A percentile compares a stretch with the other conserved stretches of the same genome.
Evolutionary conservation across 2,113 vertebrate genomes (phyloP).

Genomic region (Zosterops borbonicus): DNA sequence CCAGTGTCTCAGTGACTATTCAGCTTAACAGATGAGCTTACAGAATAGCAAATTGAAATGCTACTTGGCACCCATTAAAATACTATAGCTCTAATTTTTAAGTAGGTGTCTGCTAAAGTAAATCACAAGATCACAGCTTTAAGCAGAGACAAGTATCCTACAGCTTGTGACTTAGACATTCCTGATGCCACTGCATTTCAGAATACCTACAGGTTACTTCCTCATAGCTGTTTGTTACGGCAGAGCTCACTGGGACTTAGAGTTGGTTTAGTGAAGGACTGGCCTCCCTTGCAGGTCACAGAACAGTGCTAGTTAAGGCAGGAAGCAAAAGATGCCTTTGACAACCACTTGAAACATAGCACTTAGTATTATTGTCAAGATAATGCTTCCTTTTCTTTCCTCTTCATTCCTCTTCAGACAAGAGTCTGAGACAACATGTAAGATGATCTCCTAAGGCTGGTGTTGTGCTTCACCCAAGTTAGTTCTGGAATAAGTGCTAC

Average conservation of each 20-base stretch:
- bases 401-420: not conserved
- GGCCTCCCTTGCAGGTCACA: not conserved
- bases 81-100: not conserved
- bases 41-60: not conserved
- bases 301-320: not conserved
- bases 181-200: not conserved
- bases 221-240: not conserved
- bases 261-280: not conserved
- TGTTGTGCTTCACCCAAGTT: not conserved
- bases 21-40: not conserved
- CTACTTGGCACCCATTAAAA: not conserved
- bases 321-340: not conserved
- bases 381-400: not conserved
- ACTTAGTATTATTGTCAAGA: not conserved
- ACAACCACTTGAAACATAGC: not conserved
- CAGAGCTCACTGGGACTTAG: not conserved
- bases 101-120: not conserved
- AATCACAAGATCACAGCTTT: not conserved
- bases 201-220: not conserved
- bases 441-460: not conserved
- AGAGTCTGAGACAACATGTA: not conserved
- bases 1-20: not conserved
- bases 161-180: not conserved
- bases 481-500: not conserved
- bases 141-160: not conserved